These are phyloP conservation scores for Lepidocyrtinus sp. DNA, from an alignment of 2,888 invertebrate genomes.

Conservation along the genomic window DNA sequence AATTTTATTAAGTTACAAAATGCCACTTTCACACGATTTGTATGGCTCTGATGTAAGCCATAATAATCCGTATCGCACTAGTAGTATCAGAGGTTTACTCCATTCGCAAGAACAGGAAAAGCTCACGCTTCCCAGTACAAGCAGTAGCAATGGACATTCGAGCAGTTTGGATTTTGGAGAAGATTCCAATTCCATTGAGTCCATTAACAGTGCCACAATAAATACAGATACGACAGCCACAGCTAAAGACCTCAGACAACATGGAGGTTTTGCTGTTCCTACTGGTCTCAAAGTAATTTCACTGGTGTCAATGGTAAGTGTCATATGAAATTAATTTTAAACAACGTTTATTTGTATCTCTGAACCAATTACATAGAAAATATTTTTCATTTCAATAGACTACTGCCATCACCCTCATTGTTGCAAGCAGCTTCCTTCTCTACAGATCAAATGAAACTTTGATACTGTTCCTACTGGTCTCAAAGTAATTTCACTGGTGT, in stretches of 20 bases:
- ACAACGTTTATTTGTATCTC: not conserved
- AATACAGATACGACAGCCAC: slow-evolving; percentile 52
- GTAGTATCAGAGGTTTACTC: slow-evolving; percentile 46
- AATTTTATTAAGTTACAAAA: slow-evolving; percentile 8
- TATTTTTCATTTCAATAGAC: slow-evolving; percentile 33
- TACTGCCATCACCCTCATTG: slow-evolving; percentile 60
- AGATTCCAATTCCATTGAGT: slow-evolving; percentile 50
- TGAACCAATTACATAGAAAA: not conserved
- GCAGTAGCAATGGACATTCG: slow-evolving; percentile 46
- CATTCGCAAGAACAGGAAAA: slow-evolving; percentile 53
- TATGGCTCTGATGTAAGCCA: slow-evolving; percentile 32
- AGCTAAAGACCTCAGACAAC: slow-evolving; percentile 48
- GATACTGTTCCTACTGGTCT: slow-evolving; percentile 62
- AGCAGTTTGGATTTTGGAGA: slow-evolving; percentile 49
- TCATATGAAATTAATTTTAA: slow-evolving; percentile 20
- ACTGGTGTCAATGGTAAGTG: slow-evolving; percentile 59
- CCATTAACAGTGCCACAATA: slow-evolving; percentile 46
- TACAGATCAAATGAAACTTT: slow-evolving; percentile 60
- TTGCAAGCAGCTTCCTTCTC: slow-evolving; percentile 58
- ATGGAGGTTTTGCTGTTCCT: slow-evolving; percentile 55
- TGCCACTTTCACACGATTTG: slow-evolving; percentile 40
- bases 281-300: slow-evolving; percentile 61
- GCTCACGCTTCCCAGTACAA: slow-evolving; percentile 43
- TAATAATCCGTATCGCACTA: slow-evolving; percentile 38
- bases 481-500: slow-evolving; percentile 58